Base-by-base conservation (phyloP, 2,113 vertebrate genomes). In the Ameiurus melas region DNA sequence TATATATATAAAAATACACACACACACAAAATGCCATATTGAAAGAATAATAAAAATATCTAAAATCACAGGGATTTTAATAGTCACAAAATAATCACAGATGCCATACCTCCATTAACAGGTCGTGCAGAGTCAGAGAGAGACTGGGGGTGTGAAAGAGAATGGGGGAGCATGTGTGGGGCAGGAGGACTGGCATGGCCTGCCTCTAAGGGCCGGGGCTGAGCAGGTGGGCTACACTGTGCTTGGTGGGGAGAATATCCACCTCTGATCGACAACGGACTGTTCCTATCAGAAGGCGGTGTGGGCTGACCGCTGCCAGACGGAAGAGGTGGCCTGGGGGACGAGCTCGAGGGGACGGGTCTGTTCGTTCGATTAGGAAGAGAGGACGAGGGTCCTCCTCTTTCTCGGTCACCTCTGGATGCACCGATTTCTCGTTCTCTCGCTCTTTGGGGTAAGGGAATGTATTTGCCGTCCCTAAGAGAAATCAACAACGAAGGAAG, bases 401-500 rank as follows among this genome's bases (percentile, higher is more conserved):
- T 94, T 89, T 94, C 96, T 75, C 94, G 1, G 25, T 90, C 84
- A 75, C 91, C 22, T 25, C 92, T 73, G 0, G 93, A 89, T 22
- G 87, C 82, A 27, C 93, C 95, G 86, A 95, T 93, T 90, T 98
- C 97, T 82, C 97, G 94, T 89, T 98, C 97, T 79, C 97, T 95
- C 90, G 97, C 96, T 33, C 97, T 95, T 2, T 97, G 97, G 78
- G 97, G 97, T 89, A 98, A 92, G 85, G 97, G 97, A 89, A 97
- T 96, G 91, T 98, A 97, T 84, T 97, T 97, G 43, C 96, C 96
- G 57, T 98, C 97, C 91, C 97, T 98, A 75, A 73, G 80, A 83
- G 8, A 60, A 86, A 55, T 19, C 51, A 62, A 68, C 25, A 47
- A 77, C 0, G 20, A 47, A 87, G 19, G 51, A 53, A 64, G 20